These are phyloP conservation scores for Thinocorus orbignyianus DNA, from an alignment of 2,113 vertebrate species.

Conservation along the genomic window DNA sequence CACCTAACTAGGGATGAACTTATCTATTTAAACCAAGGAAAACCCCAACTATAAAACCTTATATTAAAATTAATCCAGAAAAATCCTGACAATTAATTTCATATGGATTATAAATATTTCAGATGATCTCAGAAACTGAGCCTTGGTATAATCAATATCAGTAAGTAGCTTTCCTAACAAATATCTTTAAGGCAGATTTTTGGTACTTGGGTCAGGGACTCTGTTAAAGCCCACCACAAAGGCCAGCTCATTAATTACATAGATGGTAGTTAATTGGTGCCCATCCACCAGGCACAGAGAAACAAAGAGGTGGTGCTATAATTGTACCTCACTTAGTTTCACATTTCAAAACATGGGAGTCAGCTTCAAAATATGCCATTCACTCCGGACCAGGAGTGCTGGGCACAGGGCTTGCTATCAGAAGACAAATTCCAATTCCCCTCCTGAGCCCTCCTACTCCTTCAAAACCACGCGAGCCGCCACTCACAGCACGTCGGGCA, in stretches of 20 bases:
- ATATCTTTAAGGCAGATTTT: background rate
- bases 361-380: slow-evolving; percentile 53
- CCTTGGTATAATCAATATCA: background rate
- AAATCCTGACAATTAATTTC: background rate
- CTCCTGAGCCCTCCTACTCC: background rate
- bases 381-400: background rate
- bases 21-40: background rate
- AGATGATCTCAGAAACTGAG: background rate
- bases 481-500: background rate
- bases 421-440: background rate
- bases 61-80: background rate
- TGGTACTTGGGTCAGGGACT: background rate
- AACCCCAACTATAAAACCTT: background rate
- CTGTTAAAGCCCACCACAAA: background rate
- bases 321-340: slow-evolving; percentile 12
- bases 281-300: background rate
- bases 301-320: slow-evolving; percentile 38
- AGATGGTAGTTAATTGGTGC: background rate
- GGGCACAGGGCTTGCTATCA: background rate
- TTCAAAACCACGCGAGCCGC: background rate
- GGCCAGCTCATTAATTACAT: background rate
- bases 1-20: background rate
- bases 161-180: background rate
- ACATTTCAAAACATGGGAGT: slow-evolving; percentile 43
- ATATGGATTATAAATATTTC: background rate